Base-by-base conservation (phyloP, 2,113 vertebrate species). In the Pandion haliaetus region DNA sequence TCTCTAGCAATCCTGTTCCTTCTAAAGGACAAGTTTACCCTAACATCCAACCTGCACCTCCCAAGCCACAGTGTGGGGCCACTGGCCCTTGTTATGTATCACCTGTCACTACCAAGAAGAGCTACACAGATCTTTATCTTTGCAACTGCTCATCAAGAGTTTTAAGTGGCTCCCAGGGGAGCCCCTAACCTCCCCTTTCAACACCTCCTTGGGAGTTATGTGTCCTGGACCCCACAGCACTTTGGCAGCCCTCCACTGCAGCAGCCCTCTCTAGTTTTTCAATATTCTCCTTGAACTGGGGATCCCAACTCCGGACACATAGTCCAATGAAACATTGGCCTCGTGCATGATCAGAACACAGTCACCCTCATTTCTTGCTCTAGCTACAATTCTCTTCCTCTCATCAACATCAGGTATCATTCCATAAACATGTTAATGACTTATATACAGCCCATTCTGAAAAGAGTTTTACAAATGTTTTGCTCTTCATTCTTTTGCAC, bases 401-500 rank as follows among this genome's bases (percentile, higher is more conserved):
- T 47, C 29, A 52, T 49, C 40, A 72, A 25, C 17, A 65, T 21
- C 42, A 58, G 49, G 5, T 49, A 59, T 19, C 57, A 55, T 21
- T 74, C n/a, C 58, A 62, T 58, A 47, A 62, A 57, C 13, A 55
- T 0, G 0, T 14, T 47, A 31, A 6, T 4, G 0, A 66, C 12
- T 63, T 72, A 71, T 14, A 61, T 0, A 0, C 29, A 80, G 21
- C 8, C 8, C 44, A 50, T 40, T 20, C 34, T 52, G 49, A 10
- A 79, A 74, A 12, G 12, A 65, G 18, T 73, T 63, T 52, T 21
- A 69, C 15, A 62, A 42, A 38, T 32, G 49, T 36, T 82, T 92
- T 65, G 38, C 54, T 78, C 32, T 73, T 58, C 17, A 45, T 55
- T 86, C 42, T 69, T 59, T 59, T 54, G 17, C 42, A 17, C 49